Percentiles rank a stretch among this genome's conserved stretches.
phyloP scores from a whole-genome alignment of 2,888 invertebrate species.

The Rambutsinella grinnellia region DNA sequence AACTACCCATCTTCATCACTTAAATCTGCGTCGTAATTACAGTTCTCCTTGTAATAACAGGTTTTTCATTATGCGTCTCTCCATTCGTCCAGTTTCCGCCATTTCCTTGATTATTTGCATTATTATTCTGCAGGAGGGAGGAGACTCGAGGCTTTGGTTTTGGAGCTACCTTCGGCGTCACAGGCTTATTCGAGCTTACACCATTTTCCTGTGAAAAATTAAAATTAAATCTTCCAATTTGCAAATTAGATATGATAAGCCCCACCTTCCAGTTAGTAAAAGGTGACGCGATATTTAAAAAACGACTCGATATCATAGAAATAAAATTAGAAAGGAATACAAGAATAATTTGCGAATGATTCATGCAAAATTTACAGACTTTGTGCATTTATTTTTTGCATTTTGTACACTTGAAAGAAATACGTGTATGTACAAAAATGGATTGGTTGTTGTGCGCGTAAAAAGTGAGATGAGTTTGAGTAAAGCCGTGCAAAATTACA shows the following conservation, averaged over 20 bases:
- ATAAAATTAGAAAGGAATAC: not conserved
- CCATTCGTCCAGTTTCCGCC: slow-evolving; percentile 47
- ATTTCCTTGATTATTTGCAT: slow-evolving; percentile 41
- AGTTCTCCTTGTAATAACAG: slow-evolving; percentile 64
- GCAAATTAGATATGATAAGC: no score
- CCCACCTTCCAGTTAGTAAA: no score
- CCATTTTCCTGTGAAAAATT: slow-evolving; percentile 54
- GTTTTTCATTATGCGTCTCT: slow-evolving; percentile 56
- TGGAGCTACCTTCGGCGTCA: slow-evolving; percentile 60
- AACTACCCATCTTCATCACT: not conserved
- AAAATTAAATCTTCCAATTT: slow-evolving; percentile 1
- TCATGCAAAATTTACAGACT: slow-evolving; percentile 27
- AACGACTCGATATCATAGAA: not conserved
- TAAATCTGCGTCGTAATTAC: slow-evolving; percentile 65
- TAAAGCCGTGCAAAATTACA: no score
- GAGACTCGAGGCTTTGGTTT: slow-evolving; percentile 60
- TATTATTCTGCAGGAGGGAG: slow-evolving; percentile 46
- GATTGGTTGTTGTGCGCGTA: no score
- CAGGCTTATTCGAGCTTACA: slow-evolving; percentile 45
- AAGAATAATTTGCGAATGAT: slow-evolving; percentile 4
- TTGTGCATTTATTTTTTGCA: no score
- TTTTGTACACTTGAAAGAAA: no score
- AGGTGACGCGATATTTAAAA: no score
- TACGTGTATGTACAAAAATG: no score
- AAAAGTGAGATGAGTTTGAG: no score